Evolutionary conservation across 2,888 invertebrate species (phyloP).

Genomic region (Chorisops tibialis): DNA sequence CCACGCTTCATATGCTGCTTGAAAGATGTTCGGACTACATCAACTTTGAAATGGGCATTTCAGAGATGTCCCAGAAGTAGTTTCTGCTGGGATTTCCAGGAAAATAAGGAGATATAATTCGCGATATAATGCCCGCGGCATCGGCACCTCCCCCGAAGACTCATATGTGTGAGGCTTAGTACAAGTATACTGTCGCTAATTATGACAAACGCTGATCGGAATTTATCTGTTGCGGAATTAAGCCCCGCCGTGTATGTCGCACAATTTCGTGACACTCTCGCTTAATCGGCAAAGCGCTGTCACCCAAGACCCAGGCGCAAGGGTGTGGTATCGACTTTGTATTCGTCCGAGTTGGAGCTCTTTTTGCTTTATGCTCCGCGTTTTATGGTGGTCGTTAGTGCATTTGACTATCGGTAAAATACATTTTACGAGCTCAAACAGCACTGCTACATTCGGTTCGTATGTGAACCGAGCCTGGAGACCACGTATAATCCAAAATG

Average conservation of each 20-base stretch:
- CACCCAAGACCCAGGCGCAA: not conserved
- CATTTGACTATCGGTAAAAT: slow-evolving; percentile 21
- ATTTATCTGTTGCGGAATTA: slow-evolving; percentile 5
- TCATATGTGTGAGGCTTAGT: too few species aligned
- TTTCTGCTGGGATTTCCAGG: too few species aligned
- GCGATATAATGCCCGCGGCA: too few species aligned
- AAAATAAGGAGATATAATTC: too few species aligned
- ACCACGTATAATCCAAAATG: not conserved
- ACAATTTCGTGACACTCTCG: slow-evolving; percentile 7
- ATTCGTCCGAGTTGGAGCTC: not conserved
- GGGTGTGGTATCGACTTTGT: slow-evolving; percentile 14
- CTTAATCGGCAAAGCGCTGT: not conserved
- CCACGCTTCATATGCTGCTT: too few species aligned
- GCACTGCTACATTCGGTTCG: not conserved
- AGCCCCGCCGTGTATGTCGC: slow-evolving; percentile 1
- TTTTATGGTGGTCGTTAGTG: slow-evolving; percentile 19
- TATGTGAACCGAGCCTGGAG: not conserved
- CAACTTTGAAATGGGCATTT: too few species aligned
- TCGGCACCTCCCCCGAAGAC: too few species aligned
- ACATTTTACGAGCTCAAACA: slow-evolving; percentile 17
- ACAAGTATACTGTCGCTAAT: slow-evolving; percentile 1
- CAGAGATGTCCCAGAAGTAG: too few species aligned
- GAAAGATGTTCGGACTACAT: too few species aligned
- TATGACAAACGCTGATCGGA: slow-evolving; percentile 22
- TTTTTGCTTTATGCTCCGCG: not conserved